These are phyloP conservation scores for Lacerta viridis DNA, from an alignment of 2,797 vertebrate species.

Conservation along the genomic window DNA sequence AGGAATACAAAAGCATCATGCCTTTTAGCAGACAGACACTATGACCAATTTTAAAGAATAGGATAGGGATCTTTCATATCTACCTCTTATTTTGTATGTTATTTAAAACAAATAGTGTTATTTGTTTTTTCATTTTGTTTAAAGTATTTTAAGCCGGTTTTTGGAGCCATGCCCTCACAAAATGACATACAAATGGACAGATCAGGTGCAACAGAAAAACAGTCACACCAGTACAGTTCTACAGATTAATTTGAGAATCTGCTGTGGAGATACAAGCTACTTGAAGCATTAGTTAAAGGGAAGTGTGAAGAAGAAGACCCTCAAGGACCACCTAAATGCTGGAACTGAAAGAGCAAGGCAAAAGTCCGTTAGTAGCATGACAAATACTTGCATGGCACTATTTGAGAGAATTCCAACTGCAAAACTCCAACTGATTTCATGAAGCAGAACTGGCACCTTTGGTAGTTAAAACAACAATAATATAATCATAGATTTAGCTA, in stretches of 20 bases:
- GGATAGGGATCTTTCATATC: not conserved
- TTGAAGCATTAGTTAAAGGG: too few species aligned
- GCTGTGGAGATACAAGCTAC: too few species aligned
- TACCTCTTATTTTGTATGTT: not conserved
- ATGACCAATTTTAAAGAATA: not conserved
- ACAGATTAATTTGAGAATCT: too few species aligned
- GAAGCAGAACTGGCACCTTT: conserved; percentile 44
- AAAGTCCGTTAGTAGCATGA: not conserved
- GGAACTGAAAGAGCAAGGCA: not conserved
- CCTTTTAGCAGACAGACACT: not conserved
- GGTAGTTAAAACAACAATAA: conserved; percentile 62
- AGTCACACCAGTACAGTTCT: too few species aligned
- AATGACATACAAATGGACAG: too few species aligned
- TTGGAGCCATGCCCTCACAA: too few species aligned
- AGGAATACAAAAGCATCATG: not conserved
- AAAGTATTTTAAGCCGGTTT: too few species aligned
- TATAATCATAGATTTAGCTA: conserved; percentile 51
- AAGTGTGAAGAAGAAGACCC: too few species aligned
- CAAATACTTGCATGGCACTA: conserved; percentile 35
- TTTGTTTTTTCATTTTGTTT: too few species aligned
- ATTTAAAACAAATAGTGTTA: not conserved
- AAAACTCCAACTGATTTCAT: not conserved
- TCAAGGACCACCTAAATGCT: too few species aligned
- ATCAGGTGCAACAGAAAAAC: too few species aligned
- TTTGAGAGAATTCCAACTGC: not conserved